These are phyloP conservation scores for Podotricha telesiphe DNA, from an alignment of 2,888 invertebrate species.

Conservation along the genomic window DNA sequence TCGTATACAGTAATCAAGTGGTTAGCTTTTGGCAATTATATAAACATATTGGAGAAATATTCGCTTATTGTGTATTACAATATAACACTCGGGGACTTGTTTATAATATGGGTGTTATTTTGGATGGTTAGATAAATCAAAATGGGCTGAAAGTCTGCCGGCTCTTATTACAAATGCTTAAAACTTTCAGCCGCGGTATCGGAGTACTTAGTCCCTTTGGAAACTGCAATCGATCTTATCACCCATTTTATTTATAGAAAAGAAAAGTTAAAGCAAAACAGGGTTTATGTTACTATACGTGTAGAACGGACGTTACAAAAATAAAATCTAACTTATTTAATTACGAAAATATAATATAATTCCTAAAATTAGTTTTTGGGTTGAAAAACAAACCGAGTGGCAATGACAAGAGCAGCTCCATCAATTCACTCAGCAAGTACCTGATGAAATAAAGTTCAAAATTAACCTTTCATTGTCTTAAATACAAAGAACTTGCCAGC, in stretches of 20 bases:
- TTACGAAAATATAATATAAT: constrained; percentile 11
- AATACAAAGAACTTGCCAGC: constrained; percentile 54
- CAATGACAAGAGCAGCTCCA: constrained; percentile 30
- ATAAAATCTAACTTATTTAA: not conserved
- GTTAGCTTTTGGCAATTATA: constrained; percentile 7
- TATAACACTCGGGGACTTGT: no score
- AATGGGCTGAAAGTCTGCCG: no score
- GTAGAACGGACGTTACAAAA: not conserved
- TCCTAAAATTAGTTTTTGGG: constrained; percentile 12
- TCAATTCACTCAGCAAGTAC: constrained; percentile 46
- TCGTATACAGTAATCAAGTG: constrained; percentile 14
- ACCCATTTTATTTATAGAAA: no score
- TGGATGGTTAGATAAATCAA: no score
- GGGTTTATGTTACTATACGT: no score
- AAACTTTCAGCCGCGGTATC: no score
- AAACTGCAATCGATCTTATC: no score
- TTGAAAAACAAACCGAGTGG: constrained; percentile 28
- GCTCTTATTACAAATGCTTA: no score
- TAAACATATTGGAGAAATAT: not conserved
- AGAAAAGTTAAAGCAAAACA: no score
- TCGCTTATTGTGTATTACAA: not conserved
- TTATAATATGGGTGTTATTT: no score
- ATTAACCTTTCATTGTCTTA: constrained; percentile 33
- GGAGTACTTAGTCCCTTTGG: no score
- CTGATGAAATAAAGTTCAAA: constrained; percentile 51